Evolutionary conservation across 2,797 vertebrate species (phyloP).

Genomic region (Artibeus lituratus): DNA sequence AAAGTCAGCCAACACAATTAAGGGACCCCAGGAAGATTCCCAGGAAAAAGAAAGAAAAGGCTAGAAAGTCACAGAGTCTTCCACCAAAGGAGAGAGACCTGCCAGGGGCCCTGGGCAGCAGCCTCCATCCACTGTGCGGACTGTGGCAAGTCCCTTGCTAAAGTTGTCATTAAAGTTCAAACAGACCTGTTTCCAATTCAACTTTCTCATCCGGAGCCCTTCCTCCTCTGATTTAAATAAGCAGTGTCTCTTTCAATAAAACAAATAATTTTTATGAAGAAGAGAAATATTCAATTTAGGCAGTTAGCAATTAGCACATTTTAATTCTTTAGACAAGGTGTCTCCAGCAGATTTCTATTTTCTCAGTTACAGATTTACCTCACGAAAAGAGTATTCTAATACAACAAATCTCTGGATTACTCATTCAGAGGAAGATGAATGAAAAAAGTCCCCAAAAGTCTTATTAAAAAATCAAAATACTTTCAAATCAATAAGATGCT

Average conservation of each 20-base stretch:
- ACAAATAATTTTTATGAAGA: neutral
- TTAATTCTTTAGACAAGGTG: neutral
- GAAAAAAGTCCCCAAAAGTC: neutral
- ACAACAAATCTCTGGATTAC: neutral
- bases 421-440: neutral
- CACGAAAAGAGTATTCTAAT: neutral
- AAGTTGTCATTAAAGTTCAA: neutral
- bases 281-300: neutral
- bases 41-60: neutral
- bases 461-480: conserved; percentile 34
- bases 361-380: neutral
- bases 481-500: neutral
- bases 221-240: neutral
- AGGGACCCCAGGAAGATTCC: neutral
- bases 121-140: rapidly evolving
- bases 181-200: neutral
- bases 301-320: neutral
- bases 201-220: neutral
- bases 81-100: neutral
- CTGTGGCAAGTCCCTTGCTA: neutral
- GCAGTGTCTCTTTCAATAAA: neutral
- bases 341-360: neutral
- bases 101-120: neutral
- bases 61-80: neutral
- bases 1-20: neutral